phyloP scores from a whole-genome alignment of 1,140 invertebrate genomes.

The Forficula auricularia region DNA sequence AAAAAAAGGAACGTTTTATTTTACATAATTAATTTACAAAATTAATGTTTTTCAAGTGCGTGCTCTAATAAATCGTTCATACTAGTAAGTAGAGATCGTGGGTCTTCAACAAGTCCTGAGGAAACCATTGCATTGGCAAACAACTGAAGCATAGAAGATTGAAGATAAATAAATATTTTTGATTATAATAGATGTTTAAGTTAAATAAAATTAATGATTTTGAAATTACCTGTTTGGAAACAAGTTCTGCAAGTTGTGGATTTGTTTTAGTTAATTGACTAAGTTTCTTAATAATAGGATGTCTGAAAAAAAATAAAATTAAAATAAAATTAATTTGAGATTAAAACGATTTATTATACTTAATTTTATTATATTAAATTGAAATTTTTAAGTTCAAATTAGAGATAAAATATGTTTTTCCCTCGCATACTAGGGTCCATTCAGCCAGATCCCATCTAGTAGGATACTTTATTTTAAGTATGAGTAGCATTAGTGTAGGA shows the following conservation, averaged over 20 bases:
- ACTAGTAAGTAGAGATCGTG: constrained; percentile 58
- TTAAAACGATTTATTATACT: no score
- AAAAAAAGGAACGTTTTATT: no score
- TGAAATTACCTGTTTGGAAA: constrained; percentile 63
- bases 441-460: no score
- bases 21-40: neutral
- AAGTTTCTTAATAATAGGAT: constrained; percentile 82
- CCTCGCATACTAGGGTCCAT: no score
- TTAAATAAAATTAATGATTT: neutral
- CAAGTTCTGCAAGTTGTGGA: constrained; percentile 60
- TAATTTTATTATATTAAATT: no score
- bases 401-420: no score
- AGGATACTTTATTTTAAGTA: no score
- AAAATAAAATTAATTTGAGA: no score
- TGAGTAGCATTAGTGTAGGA: no score
- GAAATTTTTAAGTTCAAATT: no score
- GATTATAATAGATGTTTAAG: no score
- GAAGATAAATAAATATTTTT: neutral
- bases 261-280: constrained; percentile 52
- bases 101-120: constrained; percentile 86
- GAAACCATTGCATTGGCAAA: constrained; percentile 89
- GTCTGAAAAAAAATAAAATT: constrained; percentile 34
- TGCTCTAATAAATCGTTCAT: constrained; percentile 75
- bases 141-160: constrained; percentile 36
- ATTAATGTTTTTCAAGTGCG: constrained; percentile 63